These are phyloP conservation scores for Reinhardtius hippoglossoides DNA, from an alignment of 2,113 vertebrate species.

Conservation along the genomic window DNA sequence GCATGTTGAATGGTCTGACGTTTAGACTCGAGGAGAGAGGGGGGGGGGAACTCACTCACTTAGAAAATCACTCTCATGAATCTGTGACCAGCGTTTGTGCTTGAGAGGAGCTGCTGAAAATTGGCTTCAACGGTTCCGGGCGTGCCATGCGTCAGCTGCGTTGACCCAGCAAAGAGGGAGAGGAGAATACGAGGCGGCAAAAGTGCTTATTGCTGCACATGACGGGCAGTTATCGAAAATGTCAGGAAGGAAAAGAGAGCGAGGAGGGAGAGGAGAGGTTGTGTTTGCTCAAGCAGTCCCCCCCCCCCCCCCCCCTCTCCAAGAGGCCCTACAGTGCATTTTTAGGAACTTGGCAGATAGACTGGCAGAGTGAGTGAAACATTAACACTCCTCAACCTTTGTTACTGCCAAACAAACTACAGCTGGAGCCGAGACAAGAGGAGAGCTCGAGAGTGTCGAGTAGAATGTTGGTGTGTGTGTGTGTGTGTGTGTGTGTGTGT, in stretches of 20 bases:
- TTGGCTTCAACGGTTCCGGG: not conserved
- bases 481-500: not conserved
- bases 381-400: slow-evolving; percentile 70
- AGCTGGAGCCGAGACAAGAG: slow-evolving; percentile 38
- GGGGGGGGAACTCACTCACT: slow-evolving; percentile 26
- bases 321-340: slow-evolving; percentile 46
- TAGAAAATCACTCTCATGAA: not conserved
- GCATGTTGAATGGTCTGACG: slow-evolving; percentile 11
- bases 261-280: slow-evolving; percentile 28
- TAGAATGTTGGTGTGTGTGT: not conserved
- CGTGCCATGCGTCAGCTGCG: slow-evolving; percentile 19
- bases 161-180: slow-evolving; percentile 51
- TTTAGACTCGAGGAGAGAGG: not conserved
- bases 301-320: slow-evolving; percentile 8
- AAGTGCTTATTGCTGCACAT: slow-evolving; percentile 55
- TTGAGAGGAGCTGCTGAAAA: not conserved
- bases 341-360: slow-evolving; percentile 59
- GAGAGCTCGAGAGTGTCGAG: slow-evolving; percentile 9
- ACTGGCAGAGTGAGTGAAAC: slow-evolving; percentile 56
- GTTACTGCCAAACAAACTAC: slow-evolving; percentile 48
- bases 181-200: slow-evolving; percentile 38
- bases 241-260: slow-evolving; percentile 32
- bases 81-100: not conserved
- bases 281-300: slow-evolving; percentile 58
- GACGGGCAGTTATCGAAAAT: slow-evolving; percentile 57